Base-by-base conservation (phyloP, 1,140 invertebrate genomes). In the Macrobrachium nipponense region DNA sequence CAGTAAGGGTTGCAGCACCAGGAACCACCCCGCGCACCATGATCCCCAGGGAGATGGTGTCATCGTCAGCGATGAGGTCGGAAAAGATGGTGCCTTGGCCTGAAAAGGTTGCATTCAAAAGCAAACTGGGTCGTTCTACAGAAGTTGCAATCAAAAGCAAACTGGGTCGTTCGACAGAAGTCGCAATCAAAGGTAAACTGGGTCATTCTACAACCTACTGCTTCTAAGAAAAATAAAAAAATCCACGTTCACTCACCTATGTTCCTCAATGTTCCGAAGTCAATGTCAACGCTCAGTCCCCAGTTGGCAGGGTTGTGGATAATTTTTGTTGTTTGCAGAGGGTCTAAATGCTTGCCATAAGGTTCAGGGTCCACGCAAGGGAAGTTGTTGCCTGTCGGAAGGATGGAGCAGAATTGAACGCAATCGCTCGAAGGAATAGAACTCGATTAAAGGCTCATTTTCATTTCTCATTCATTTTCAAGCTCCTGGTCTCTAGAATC, bases 321-420 rank as follows among this genome's bases (percentile, higher is more conserved):
- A 17, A 85, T 59, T 10, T 58, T 85, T 62, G 23, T 79, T 4
- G 14, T 12, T 20, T 78, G 82, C 23, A 72, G 60, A 11, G 66
- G 82, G 0, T 60, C 17, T 14, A 20, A 8, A 20, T 85, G 64
- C 51, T 85, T 85, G 62, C 11, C 20, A 20, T 85, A 85, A 5
- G 82, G 82, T 11, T 85, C 61, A 11, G 44, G 61, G 64, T 85
- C 82, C 62, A 85, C 14, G 62, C 82, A 85, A 2, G 82, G 76
- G 64, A 60, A 85, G 82, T 61, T 85, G 58, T 5, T 5, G 8
- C 82, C 82, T 85, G 82, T 10, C 12, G 58, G 18, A 59, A 36
- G 64, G 20, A 66, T 4, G 79, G 43, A 36, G 18, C 18, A 18
- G 17, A 72, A 23, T 4, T 10, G 0, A 8, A 59, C n/a, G 18